Evolutionary conservation across 2,797 vertebrate species (phyloP).

Genomic region (Bradypodion ventrale): DNA sequence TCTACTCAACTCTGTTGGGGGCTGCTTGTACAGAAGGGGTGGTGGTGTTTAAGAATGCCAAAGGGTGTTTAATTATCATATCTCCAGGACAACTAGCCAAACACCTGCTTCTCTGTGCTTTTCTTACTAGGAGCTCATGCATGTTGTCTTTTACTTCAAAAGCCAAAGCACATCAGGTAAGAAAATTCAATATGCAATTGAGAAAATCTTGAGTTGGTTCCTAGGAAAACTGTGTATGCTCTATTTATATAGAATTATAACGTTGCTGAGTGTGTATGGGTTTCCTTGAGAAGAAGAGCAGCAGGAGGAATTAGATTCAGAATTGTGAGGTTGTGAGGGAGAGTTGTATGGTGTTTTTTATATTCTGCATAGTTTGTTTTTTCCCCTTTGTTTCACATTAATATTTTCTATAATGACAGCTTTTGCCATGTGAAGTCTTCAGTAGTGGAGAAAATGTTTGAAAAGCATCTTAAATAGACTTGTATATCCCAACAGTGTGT

Average conservation of each 20-base stretch:
- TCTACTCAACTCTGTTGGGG: neutral
- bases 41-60: neutral
- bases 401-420: neutral
- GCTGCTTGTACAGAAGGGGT: neutral
- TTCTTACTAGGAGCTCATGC: neutral
- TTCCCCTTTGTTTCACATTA: neutral
- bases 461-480: neutral
- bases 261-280: neutral
- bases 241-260: neutral
- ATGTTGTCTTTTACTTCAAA: neutral
- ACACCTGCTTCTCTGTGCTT: neutral
- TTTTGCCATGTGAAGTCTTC: neutral
- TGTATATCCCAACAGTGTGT: neutral
- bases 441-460: neutral
- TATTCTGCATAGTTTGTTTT: neutral
- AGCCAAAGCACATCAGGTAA: neutral
- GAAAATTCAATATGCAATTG: neutral
- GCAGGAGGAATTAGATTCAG: neutral
- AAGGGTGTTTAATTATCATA: slow-evolving; percentile 9
- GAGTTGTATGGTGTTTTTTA: neutral
- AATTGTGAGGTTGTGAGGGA: neutral
- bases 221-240: neutral
- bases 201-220: neutral
- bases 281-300: neutral
- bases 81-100: neutral